Evolutionary conservation across 2,888 invertebrate species (phyloP).

Genomic region (Mycalesis mineus): DNA sequence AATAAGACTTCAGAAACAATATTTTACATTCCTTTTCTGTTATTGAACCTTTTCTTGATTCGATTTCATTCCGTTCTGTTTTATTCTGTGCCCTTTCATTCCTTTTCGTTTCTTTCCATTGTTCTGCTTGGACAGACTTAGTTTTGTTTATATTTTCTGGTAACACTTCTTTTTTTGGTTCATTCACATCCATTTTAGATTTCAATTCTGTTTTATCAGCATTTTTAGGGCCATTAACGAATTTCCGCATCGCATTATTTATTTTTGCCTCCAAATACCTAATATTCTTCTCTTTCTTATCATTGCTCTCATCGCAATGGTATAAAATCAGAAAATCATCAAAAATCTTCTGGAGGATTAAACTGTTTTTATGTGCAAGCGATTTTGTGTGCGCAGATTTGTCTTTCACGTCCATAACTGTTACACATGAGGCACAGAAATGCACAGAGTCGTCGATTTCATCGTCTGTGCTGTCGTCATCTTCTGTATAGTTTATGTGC

Average conservation of each 20-base stretch:
- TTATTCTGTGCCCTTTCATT: too few relatives aligned
- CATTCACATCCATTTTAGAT: neutral
- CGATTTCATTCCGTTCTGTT: neutral
- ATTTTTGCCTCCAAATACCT: neutral
- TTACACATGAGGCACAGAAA: conserved; percentile 38
- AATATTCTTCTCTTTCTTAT: neutral
- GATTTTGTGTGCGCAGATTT: conserved; percentile 32
- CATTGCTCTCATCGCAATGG: neutral
- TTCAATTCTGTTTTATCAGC: neutral
- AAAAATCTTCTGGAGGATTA: conserved; percentile 32
- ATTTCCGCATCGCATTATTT: neutral
- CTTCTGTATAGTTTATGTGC: conserved; percentile 26
- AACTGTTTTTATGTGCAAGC: conserved; percentile 31
- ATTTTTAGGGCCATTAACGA: neutral
- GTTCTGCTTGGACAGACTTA: neutral
- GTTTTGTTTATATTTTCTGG: neutral
- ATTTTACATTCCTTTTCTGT: neutral
- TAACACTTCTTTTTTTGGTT: neutral
- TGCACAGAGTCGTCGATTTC: conserved; percentile 23
- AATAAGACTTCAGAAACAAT: conserved; percentile 7
- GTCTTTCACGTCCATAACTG: conserved; percentile 25
- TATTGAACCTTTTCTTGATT: neutral
- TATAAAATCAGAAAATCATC: conserved; percentile 31
- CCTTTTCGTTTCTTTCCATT: too few relatives aligned
- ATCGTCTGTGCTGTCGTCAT: too few relatives aligned